Evolutionary conservation across 2,888 invertebrate species (phyloP), one percentile per base, ranked within the genome.

Genomic region (Phengaris arion): DNA sequence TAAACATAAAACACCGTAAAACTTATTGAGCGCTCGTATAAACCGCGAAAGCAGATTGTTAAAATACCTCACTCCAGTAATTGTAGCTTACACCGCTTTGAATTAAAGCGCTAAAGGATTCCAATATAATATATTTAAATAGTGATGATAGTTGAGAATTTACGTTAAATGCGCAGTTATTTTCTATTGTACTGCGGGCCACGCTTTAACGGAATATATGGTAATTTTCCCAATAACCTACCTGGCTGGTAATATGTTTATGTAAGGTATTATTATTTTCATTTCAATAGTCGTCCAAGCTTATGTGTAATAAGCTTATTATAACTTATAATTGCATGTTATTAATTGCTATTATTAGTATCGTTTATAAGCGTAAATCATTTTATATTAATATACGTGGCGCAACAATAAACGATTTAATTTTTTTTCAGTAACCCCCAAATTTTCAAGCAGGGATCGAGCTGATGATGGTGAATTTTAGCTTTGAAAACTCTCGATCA

Each of bases 151-250:
- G 72, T 72, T 45, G 22, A 72, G 72, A 70, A 75, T 68, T 75
- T 70, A 69, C 22, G 69, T 70, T 22, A 35, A 75, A 75, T 69
- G 69, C 57, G 69, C 70, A 51, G 57, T 70, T 69, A 75, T 75
- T 75, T 70, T 69, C 75, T 75, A 75, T 75, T 75, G 75, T 75
- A 70, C 48, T 68, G 74, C 52, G 35, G n/a, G 4, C 69, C 70
- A 22, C 52, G 70, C 75, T 59, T 75, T 68, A 22, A 54, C 68
- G 75, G 68, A 70, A 75, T 75, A 35, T 75, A 70, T 75, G 75
- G 57, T 75, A 70, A 75, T 75, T 75, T 75, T 70, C 70, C 57
- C 57, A 57, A 55, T 46, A 69, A 75, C 69, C 22, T 22, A 22
- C 22, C 0, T 59, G n/a, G 70, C 59, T 68, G 48, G 55, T 57